A percentile compares a stretch with the other conserved stretches of the same genome.
phyloP scores from a whole-genome alignment of 2,797 vertebrate genomes.

The Esox lucius region DNA sequence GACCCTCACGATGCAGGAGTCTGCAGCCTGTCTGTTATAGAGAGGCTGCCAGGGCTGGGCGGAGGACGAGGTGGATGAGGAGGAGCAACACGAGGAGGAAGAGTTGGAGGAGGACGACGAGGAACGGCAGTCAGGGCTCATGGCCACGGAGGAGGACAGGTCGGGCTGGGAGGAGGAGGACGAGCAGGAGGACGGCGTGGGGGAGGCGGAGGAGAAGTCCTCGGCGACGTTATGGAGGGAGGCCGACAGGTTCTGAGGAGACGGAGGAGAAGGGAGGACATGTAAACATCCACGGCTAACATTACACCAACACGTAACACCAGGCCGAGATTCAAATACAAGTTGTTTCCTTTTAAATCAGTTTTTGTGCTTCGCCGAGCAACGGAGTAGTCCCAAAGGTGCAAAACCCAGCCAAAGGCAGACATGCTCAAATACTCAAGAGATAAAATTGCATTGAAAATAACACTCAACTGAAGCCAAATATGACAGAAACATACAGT shows the following conservation, averaged over 20 bases:
- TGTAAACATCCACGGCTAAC: background rate
- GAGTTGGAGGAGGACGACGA: constrained; percentile 2
- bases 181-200: constrained; percentile 57
- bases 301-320: background rate
- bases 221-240: constrained; percentile 71
- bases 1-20: constrained; percentile 83
- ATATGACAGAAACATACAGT: background rate
- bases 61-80: constrained; percentile 33
- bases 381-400: background rate
- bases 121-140: constrained; percentile 40
- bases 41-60: constrained; percentile 54
- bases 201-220: constrained; percentile 53
- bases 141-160: constrained; percentile 54
- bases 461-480: background rate
- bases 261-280: background rate
- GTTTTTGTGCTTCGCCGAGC: background rate
- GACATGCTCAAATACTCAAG: background rate
- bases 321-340: background rate
- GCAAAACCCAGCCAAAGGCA: background rate
- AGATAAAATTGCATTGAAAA: background rate
- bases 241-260: constrained; percentile 66
- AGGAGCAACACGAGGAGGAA: constrained; percentile 34
- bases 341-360: background rate
- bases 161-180: constrained; percentile 70
- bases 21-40: constrained; percentile 77